Percentiles rank a stretch among this genome's conserved stretches.
Conservation (phyloP, 2,113 vertebrate species). For the Phasianus colchicus region DNA sequence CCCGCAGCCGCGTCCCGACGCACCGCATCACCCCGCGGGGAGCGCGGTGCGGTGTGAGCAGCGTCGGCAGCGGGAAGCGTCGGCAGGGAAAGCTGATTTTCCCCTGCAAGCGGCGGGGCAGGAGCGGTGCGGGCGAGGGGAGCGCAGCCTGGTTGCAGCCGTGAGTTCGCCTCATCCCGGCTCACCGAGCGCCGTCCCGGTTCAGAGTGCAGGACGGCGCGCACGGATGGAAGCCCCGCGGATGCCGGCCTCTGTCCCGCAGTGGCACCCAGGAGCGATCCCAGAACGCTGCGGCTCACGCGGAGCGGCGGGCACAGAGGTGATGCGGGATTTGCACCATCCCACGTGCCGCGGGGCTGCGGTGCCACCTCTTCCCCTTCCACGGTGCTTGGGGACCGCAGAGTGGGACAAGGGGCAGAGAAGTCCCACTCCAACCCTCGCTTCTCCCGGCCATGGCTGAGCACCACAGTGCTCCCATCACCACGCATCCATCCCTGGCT, state of each 20-base stretch:
- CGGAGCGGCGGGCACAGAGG: neutral
- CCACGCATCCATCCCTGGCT: neutral
- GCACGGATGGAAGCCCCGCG: neutral
- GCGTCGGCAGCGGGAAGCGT: neutral
- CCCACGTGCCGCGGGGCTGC: neutral
- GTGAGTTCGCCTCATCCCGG: neutral
- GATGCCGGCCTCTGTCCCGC: neutral
- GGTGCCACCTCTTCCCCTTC: neutral
- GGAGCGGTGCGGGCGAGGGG: neutral
- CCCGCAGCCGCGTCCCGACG: neutral
- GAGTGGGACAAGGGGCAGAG: too few species aligned
- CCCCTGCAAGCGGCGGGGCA: neutral
- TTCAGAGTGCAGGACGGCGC: neutral
- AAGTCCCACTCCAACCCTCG: neutral
- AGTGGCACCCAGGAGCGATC: neutral
- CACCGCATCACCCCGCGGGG: neutral
- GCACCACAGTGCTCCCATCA: neutral
- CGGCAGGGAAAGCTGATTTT: neutral
- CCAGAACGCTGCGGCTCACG: neutral
- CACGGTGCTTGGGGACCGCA: neutral
- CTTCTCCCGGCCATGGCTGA: accelerated
- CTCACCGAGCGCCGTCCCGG: neutral
- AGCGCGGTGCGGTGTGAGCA: neutral
- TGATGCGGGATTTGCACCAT: neutral
- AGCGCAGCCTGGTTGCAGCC: neutral